Evolutionary conservation across 1,140 invertebrate species (phyloP).

Genomic region (Frieseomelitta varia): DNA sequence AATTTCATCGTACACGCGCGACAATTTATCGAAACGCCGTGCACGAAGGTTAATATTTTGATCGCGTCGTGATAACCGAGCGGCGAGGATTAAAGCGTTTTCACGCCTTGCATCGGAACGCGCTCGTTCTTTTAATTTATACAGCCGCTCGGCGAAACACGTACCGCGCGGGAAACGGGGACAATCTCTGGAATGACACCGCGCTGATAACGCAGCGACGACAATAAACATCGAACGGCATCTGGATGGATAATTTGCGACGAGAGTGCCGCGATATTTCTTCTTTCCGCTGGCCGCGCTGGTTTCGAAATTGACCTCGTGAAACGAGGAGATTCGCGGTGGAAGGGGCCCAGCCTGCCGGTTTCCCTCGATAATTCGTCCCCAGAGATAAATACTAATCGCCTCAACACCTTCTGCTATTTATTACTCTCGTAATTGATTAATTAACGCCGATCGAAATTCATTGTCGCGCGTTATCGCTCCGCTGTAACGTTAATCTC

Average conservation of each 20-base stretch:
- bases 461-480: constrained; percentile 18
- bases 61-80: not conserved
- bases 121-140: constrained; percentile 23
- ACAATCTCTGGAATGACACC: constrained; percentile 8
- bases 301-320: constrained; percentile 18
- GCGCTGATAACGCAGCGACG: constrained; percentile 16
- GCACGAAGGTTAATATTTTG: not conserved
- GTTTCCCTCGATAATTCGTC: constrained; percentile 40
- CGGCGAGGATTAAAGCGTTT: constrained; percentile 5
- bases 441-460: constrained; percentile 44
- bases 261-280: not conserved
- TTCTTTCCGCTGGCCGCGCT: not conserved
- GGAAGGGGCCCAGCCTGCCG: not conserved
- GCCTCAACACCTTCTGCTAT: constrained; percentile 27
- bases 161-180: constrained; percentile 25
- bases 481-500: not conserved
- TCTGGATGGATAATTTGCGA: constrained; percentile 18
- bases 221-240: constrained; percentile 13
- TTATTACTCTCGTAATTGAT: constrained; percentile 38
- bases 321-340: constrained; percentile 23
- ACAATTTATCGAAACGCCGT: not conserved
- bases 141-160: constrained; percentile 3
- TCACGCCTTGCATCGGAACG: not conserved
- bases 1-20: no score
- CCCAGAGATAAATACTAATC: constrained; percentile 40